These are phyloP conservation scores for Phasia obesa DNA, from an alignment of 2,888 invertebrate genomes.

Conservation along the genomic window DNA sequence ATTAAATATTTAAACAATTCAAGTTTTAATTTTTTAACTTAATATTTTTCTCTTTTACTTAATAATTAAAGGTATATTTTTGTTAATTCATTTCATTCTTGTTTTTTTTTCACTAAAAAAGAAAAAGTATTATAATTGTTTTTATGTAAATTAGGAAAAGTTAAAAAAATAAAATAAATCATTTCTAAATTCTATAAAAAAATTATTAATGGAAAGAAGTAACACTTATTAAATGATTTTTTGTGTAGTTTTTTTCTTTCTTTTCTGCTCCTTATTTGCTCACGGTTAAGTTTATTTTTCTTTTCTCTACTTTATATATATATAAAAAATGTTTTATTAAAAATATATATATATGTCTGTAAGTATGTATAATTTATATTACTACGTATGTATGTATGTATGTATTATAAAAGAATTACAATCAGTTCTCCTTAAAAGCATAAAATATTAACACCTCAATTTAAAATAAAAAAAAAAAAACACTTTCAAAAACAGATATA, in stretches of 20 bases:
- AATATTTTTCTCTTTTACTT: conserved; percentile 12
- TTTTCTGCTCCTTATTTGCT: conserved; percentile 45
- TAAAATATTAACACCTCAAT: conserved; percentile 51
- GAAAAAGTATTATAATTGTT: conserved; percentile 17
- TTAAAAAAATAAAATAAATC: conserved; percentile 51
- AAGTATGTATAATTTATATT: conserved; percentile 8
- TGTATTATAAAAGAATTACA: conserved; percentile 32
- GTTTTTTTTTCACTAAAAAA: conserved; percentile 28
- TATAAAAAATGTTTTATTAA: conserved; percentile 8
- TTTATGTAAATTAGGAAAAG: conserved; percentile 40
- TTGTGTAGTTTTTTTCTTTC: conserved; percentile 27
- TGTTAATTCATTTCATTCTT: conserved; percentile 7
- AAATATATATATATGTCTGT: not conserved
- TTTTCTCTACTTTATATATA: conserved; percentile 12
- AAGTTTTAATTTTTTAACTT: not conserved
- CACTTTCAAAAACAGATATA: conserved; percentile 38
- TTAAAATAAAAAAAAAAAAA: not conserved
- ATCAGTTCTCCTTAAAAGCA: conserved; percentile 54
- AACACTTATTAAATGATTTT: conserved; percentile 33
- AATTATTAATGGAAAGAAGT: conserved; percentile 63
- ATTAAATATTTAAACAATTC: not conserved
- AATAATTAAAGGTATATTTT: conserved; percentile 23
- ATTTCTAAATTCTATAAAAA: conserved; percentile 56
- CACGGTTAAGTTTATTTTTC: conserved; percentile 65
- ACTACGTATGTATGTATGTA: not conserved